These are phyloP conservation scores for Cnemophilus loriae DNA, from an alignment of 2,113 vertebrate species.

Conservation along the genomic window DNA sequence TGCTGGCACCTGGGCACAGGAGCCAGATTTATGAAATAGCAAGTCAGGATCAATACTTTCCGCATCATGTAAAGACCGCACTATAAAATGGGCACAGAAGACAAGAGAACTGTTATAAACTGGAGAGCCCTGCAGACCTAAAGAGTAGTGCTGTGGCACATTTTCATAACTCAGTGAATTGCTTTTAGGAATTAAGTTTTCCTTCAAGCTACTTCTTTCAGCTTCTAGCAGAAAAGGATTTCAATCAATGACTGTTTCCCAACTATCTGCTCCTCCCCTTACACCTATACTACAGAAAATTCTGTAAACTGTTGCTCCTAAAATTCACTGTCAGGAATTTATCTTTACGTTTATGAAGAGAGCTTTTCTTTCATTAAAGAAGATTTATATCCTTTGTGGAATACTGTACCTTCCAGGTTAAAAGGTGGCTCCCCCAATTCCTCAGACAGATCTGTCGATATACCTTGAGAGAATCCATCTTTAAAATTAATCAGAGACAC, in stretches of 20 bases:
- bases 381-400: constrained; percentile 5
- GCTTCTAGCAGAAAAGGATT: neutral
- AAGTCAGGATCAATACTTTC: neutral
- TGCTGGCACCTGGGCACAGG: neutral
- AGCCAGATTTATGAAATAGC: neutral
- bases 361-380: constrained; percentile 39
- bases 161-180: neutral
- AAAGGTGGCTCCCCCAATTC: constrained; percentile 72
- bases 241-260: neutral
- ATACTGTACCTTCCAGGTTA: constrained; percentile 75
- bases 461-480: constrained; percentile 79
- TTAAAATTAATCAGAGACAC: constrained; percentile 80
- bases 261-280: neutral
- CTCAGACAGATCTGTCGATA: constrained; percentile 74
- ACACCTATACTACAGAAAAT: neutral
- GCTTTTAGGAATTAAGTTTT: neutral
- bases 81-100: neutral
- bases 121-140: neutral
- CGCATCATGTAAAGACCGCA: neutral
- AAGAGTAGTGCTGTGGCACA: fast-evolving
- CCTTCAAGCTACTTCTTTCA: too few species aligned
- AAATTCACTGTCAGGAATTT: neutral
- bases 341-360: neutral
- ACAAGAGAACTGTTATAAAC: neutral
- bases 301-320: neutral